Evolutionary conservation across 2,113 vertebrate genomes (phyloP).

Genomic region (Eretmochelys imbricata): DNA sequence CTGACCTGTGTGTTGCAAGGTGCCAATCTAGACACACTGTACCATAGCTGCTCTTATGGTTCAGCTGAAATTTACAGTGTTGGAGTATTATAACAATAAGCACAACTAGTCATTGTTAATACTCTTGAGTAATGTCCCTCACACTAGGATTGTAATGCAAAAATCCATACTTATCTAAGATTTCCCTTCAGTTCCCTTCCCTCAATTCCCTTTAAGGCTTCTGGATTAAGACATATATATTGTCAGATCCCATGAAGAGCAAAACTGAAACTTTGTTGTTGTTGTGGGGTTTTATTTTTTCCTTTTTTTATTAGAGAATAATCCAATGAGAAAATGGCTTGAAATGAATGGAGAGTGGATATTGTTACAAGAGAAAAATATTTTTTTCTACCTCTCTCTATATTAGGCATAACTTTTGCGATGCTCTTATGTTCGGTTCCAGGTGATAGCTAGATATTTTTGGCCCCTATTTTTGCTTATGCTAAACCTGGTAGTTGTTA

Average conservation of each 20-base stretch:
- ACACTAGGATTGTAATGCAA: not conserved
- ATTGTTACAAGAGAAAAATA: not conserved
- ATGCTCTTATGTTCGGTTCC: not conserved
- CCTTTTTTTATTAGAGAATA: not conserved
- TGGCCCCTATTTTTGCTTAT: not conserved
- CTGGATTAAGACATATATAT: constrained; percentile 43
- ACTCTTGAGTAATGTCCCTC: not conserved
- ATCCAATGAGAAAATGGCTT: not conserved
- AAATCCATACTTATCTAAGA: constrained; percentile 28
- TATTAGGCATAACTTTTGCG: not conserved
- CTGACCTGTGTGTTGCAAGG: not conserved
- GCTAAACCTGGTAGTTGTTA: not conserved
- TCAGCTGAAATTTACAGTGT: constrained; percentile 38
- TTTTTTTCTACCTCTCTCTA: not conserved
- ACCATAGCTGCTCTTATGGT: constrained; percentile 7
- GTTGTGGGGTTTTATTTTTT: not conserved
- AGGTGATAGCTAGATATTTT: not conserved
- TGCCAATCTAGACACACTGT: not conserved
- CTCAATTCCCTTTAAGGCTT: not conserved
- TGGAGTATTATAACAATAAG: constrained; percentile 33
- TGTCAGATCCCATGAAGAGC: not conserved
- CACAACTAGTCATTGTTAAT: not conserved
- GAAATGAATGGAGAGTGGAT: not conserved
- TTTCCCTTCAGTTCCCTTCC: constrained; percentile 2
- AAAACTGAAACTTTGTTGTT: constrained; percentile 14